Evolutionary conservation across 2,113 vertebrate species (phyloP), one percentile per base, ranked within the genome.

Genomic region (Poicephalus gulielmi): DNA sequence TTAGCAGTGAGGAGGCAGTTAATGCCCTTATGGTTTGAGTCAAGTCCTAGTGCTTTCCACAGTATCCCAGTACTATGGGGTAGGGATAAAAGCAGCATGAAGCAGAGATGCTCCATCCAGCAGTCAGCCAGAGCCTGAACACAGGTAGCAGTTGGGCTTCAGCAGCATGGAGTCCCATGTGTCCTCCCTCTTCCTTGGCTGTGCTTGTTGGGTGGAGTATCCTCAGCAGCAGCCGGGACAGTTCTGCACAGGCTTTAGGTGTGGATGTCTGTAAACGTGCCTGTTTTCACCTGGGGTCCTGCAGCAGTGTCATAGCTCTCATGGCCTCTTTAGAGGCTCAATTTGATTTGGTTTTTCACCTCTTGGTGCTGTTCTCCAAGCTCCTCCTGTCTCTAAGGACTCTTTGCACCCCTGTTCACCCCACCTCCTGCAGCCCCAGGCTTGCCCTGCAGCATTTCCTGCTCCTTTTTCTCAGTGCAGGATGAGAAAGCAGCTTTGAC

Each of bases 401-500:
- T 76, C 0, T 0, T n/a, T 46, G 33, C 30, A 37, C 39, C 37
- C 57, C 35, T 55, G 18, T 35, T 86, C 22, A 18, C 15, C 15
- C 33, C 47, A 24, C 28, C 17, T 47, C 46, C 22, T 57, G 31
- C 67, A 62, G 60, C 75, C 59, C 75, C 67, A 46, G 67, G 27
- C 67, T 53, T 39, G 50, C 52, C 84, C 57, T 0, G 0, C 0
- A 1, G 78, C 37, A 0, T 83, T 92, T 94, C 53, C 70, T 11
- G 10, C 53, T 89, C 43, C 39, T 78, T n/a, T 3, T 84, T 41
- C 60, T 49, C 23, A 3, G 2, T 18, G 41, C 0, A 0, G 35
- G 25, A 46, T 11, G 50, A 12, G 11, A 55, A 55, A 67, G 83
- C 41, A 50, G 31, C 62, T 94, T 35, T 62, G 28, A 62, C 76